These are phyloP conservation scores for Drosophila bifasciata DNA, from an alignment of 1,140 invertebrate species.

Conservation along the genomic window DNA sequence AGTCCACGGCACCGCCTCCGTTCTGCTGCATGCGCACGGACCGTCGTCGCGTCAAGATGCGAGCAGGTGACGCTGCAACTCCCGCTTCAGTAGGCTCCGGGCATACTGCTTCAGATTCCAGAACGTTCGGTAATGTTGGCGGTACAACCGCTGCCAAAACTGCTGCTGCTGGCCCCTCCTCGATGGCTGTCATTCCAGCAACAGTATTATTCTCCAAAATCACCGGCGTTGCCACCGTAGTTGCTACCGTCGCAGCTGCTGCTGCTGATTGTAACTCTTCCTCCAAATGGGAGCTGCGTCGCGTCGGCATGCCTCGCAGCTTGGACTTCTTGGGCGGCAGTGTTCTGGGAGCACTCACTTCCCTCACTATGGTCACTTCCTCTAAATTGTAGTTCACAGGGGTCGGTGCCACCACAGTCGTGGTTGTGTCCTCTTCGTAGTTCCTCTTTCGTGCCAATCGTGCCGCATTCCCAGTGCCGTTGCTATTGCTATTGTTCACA, in stretches of 20 bases:
- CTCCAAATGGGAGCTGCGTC: conserved; percentile 86
- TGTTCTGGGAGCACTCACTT: conserved; percentile 66
- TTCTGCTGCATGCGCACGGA: conserved; percentile 81
- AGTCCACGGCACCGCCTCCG: conserved; percentile 58
- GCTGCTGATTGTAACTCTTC: conserved; percentile 84
- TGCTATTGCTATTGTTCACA: conserved; percentile 48
- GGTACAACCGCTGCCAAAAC: conserved; percentile 16
- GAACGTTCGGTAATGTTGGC: conserved; percentile 4
- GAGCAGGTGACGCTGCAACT: conserved; percentile 39
- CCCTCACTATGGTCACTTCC: conserved; percentile 39
- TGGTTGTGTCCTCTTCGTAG: conserved; percentile 60
- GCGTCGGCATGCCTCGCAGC: conserved; percentile 56
- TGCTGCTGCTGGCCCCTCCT: conserved; percentile 40
- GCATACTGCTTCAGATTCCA: conserved; percentile 60
- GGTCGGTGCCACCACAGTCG: conserved; percentile 5
- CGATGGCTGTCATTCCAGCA: conserved; percentile 69
- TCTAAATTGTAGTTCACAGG: conserved; percentile 23
- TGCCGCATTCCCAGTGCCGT: conserved; percentile 49
- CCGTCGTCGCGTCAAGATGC: conserved; percentile 74
- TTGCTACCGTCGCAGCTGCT: conserved; percentile 70
- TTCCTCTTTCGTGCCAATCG: conserved; percentile 75
- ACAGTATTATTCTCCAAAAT: conserved; percentile 67
- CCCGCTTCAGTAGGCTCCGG: conserved; percentile 26
- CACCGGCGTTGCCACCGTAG: conserved; percentile 83
- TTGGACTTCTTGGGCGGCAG: conserved; percentile 84